Base-by-base conservation (phyloP, 2,888 invertebrate species). In the Melanostoma scalare region DNA sequence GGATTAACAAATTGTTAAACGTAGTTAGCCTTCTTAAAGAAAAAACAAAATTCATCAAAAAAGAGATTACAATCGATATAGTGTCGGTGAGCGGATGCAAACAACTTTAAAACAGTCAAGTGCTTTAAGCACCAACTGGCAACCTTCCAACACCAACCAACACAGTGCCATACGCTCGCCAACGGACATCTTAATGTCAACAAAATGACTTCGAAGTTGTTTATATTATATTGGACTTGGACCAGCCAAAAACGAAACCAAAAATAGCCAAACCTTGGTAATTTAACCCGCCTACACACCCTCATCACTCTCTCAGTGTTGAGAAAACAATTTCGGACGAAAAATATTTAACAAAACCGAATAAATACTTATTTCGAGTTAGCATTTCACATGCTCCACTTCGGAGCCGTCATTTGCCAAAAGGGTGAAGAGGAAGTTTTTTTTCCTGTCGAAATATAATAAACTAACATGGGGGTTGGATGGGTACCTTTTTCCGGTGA, bases 341-440 rank as follows among this genome's bases (percentile, higher is more conserved):
- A 76, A 85, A 85, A 72, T 80, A 85, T 85, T 85, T 80, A 71
- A 79, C 84, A 72, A 80, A 85, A 85, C 80, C 85, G 65, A 85
- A 72, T 72, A 69, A 68, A 63, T 79, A 63, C 63, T 60, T 67
- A 68, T 76, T 76, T 61, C 38, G 69, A 85, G 71, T 75, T 68
- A 75, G 72, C 56, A 75, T 60, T 56, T 33, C 36, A 48, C 73
- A 50, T 9, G 4, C 58, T 31, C 65, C 56, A 63, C 36, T 63
- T 53, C 36, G 76, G 55, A 71, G 42, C 10, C 10, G 33, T 4
- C 3, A 3, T 40, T 31, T 48, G 46, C 8, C 3, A 46, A 52
- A 3, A 9, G 65, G 58, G 46, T 48, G 55, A 38, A 31, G 42
- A 20, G 36, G 50, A 50, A 42, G 48, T 69, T 44, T 71, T 65